Conservation (phyloP, 30 jellyfish, hydroid and myxozoan genomes). For the Morbakka virulenta region DNA sequence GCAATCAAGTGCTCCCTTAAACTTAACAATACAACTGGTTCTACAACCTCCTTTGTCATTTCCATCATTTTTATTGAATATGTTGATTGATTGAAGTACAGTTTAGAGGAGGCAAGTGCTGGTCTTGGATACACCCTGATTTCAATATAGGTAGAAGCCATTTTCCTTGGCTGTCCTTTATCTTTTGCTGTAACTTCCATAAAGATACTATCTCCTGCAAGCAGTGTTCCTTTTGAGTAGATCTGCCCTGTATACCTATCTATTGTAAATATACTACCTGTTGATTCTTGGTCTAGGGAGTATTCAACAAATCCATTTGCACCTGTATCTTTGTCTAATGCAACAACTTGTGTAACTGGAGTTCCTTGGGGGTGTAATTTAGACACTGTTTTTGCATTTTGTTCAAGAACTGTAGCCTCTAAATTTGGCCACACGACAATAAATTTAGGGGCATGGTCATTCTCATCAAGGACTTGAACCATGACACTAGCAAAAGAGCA, state of each 20-base stretch:
- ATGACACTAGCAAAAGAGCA: constrained; percentile 56
- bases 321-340: constrained; percentile 56
- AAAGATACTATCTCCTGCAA: background rate
- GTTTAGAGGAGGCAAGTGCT: background rate
- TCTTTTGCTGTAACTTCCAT: constrained; percentile 15
- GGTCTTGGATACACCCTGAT: constrained; percentile 13
- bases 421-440: background rate
- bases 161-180: constrained; percentile 16
- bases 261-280: constrained; percentile 4
- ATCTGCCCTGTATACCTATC: constrained; percentile 54
- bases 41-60: background rate
- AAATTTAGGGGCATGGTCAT: constrained; percentile 77
- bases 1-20: background rate
- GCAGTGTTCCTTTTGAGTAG: constrained; percentile 28
- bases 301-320: constrained; percentile 35
- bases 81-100: constrained; percentile 16
- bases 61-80: constrained; percentile 21
- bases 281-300: background rate
- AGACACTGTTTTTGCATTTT: constrained; percentile 17
- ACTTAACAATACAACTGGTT: background rate
- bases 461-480: constrained; percentile 66
- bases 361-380: constrained; percentile 6
- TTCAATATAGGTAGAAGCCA: background rate
- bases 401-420: constrained; percentile 7
- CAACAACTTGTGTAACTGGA: constrained; percentile 39